phyloP scores from a whole-genome alignment of 2,797 vertebrate genomes.

The Salmo trutta region DNA sequence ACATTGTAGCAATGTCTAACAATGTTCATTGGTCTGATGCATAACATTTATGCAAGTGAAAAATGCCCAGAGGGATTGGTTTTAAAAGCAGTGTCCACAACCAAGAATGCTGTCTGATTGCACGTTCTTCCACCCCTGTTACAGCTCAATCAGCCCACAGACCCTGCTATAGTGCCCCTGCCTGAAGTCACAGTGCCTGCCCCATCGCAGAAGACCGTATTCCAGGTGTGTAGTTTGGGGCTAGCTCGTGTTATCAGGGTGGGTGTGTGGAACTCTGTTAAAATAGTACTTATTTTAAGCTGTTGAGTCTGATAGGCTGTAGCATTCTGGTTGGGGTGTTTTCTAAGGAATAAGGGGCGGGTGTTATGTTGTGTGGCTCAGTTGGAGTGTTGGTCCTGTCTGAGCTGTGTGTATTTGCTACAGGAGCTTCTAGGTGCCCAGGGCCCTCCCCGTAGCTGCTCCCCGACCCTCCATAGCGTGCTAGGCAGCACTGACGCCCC shows the following conservation, averaged over 20 bases:
- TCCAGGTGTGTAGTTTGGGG: slow-evolving; percentile 80
- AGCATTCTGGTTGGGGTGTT: not conserved
- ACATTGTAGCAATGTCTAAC: not conserved
- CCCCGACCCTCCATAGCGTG: slow-evolving; percentile 83
- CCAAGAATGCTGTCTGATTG: not conserved
- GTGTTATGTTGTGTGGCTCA: too few species aligned
- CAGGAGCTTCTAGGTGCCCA: slow-evolving; percentile 89
- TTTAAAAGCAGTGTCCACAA: not conserved
- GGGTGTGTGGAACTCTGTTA: not conserved
- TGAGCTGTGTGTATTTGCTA: slow-evolving; percentile 16
- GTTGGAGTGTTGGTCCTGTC: not conserved
- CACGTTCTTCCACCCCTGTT: slow-evolving; percentile 3
- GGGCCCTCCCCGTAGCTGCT: slow-evolving; percentile 74
- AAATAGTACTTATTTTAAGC: not conserved
- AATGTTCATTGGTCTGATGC: not conserved
- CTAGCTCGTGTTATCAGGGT: not conserved
- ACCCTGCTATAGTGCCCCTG: slow-evolving; percentile 79
- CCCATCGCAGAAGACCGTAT: slow-evolving; percentile 86
- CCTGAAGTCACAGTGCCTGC: slow-evolving; percentile 80
- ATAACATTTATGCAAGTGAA: not conserved
- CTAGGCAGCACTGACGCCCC: slow-evolving; percentile 79
- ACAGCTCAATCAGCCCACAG: slow-evolving; percentile 78
- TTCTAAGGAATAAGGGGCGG: not conserved
- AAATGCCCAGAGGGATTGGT: slow-evolving; percentile 21
- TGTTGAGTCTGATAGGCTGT: not conserved